phyloP scores from a whole-genome alignment of 1,140 invertebrate species.

The Zaprionus vittiger region DNA sequence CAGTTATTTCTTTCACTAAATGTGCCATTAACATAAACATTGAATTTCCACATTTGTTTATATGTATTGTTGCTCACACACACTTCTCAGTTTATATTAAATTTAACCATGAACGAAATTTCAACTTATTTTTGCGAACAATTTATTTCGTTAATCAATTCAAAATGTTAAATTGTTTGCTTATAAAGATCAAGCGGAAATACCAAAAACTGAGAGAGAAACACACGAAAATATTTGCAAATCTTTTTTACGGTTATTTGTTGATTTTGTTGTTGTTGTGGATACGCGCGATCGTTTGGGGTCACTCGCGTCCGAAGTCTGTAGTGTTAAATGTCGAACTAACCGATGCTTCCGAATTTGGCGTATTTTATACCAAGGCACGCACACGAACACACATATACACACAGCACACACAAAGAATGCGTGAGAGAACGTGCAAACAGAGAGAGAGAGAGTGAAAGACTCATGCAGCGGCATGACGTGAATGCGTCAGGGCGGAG shows the following conservation, averaged over 20 bases:
- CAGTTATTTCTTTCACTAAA: background rate
- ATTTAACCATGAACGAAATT: conserved; percentile 15
- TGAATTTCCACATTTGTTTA: conserved; percentile 16
- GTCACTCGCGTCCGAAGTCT: conserved; percentile 51
- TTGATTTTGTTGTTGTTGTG: conserved; percentile 49
- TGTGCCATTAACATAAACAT: background rate
- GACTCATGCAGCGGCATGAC: conserved; percentile 31
- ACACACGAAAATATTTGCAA: conserved; percentile 46
- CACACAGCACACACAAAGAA: conserved; percentile 30
- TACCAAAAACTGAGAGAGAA: conserved; percentile 27
- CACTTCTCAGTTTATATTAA: conserved; percentile 13
- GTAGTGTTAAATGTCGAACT: conserved; percentile 67
- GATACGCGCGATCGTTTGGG: conserved; percentile 34
- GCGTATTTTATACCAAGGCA: conserved; percentile 74
- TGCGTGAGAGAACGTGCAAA: conserved; percentile 9
- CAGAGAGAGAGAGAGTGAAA: conserved; percentile 15
- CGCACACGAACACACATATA: conserved; percentile 39
- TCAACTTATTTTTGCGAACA: conserved; percentile 25
- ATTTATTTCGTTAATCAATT: conserved; percentile 10
- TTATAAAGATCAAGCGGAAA: conserved; percentile 70
- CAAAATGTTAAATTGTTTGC: conserved; percentile 44
- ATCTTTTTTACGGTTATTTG: conserved; percentile 43
- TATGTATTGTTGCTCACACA: conserved; percentile 14
- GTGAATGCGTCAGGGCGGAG: conserved; percentile 20
- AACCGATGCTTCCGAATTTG: conserved; percentile 73